phyloP scores from a whole-genome alignment of 2,113 vertebrate genomes.

The Pyxicephalus adspersus region DNA sequence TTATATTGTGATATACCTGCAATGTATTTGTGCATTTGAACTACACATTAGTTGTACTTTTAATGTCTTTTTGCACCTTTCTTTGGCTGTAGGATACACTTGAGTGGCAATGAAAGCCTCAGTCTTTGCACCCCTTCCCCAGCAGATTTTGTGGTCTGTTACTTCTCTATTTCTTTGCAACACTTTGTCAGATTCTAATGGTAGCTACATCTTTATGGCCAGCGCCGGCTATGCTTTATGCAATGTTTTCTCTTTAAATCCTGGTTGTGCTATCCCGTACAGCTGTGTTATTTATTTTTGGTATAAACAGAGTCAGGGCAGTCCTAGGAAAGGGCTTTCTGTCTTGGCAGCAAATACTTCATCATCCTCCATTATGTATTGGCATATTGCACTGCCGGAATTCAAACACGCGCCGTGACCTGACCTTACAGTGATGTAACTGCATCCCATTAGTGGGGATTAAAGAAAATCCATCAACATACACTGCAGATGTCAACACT shows the following conservation, averaged over 20 bases:
- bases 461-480: not conserved
- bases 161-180: too few relatives aligned
- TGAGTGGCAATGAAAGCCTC: too few relatives aligned
- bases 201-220: too few relatives aligned
- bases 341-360: not conserved
- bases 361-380: not conserved
- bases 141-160: too few relatives aligned
- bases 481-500: not conserved
- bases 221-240: too few relatives aligned
- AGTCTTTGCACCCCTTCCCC: too few relatives aligned
- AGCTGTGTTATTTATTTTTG: not conserved
- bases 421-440: not conserved
- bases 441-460: not conserved
- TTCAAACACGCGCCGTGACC: not conserved
- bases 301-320: not conserved
- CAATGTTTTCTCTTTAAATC: not conserved
- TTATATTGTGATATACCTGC: too few relatives aligned
- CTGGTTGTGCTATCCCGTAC: not conserved
- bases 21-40: too few relatives aligned
- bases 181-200: too few relatives aligned
- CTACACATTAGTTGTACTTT: too few relatives aligned
- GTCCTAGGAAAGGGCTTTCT: not conserved
- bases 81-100: too few relatives aligned
- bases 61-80: too few relatives aligned
- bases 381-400: not conserved